Base-by-base conservation (phyloP, 2,113 vertebrate genomes). In the Eptatretus burgeri region DNA sequence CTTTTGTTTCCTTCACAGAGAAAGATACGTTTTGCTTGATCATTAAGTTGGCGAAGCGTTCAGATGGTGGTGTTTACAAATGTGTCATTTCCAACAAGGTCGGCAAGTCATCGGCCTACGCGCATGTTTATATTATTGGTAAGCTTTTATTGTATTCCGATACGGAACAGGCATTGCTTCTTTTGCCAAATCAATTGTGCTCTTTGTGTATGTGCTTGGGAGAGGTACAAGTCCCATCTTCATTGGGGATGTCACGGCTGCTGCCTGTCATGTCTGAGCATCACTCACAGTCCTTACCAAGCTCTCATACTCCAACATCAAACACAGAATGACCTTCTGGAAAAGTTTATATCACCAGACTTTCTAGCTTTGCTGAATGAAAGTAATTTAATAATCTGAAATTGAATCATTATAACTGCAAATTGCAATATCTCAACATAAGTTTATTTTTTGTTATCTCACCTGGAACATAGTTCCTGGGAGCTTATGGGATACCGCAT, bases 51-150 rank as follows among this genome's bases (percentile, higher is more conserved):
- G 84, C 93, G 71, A 80, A 76, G 63, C 86, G 87, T 1, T 73
- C 78, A 4, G 86, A 95, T 1, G 87, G 82, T 0, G 91, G 91
- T 0, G 91, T 98, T 68, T 98, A 98, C 69, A 98, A 98, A 74
- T 93, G 86, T 0, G 91, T 98, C 67, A 93, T 98, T 9, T 84
- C 91, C 68, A 98, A 98, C 77, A 94, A 93, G 73, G 72, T 95
- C 66, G 91, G 91, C 68, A 98, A 98, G 70, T 88, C 91, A 50
- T 89, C 91, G 0, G 93, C 88, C 73, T 98, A 98, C 0, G 82
- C 89, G 1, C 91, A 96, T 69, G 80, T 96, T 62, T 98, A 93
- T 0, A 82, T 98, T 67, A 85, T 83, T 2, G 91, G 91, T 98
- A 70, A 79, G 76, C 27, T 41, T 41, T 41, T 7, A 41, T 41